phyloP scores from a whole-genome alignment of 2,797 vertebrate species.

The Lycodopsis pacificus region DNA sequence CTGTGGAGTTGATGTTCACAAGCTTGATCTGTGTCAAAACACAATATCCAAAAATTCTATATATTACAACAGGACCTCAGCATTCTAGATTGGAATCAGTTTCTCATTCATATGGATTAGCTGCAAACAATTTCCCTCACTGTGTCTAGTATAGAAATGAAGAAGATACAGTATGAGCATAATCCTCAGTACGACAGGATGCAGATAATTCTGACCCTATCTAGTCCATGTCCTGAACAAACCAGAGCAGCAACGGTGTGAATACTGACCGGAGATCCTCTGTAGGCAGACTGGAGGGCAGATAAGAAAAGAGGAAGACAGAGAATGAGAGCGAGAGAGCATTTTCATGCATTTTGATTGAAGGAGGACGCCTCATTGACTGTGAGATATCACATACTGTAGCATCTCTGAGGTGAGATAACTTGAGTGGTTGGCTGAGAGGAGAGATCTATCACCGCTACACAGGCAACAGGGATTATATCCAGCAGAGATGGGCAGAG shows the following conservation, averaged over 20 bases:
- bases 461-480: constrained; percentile 78
- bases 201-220: constrained; percentile 40
- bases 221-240: constrained; percentile 43
- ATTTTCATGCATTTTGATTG: constrained; percentile 65
- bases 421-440: constrained; percentile 64
- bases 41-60: constrained; percentile 29
- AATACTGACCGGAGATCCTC: constrained; percentile 99
- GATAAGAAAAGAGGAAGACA: constrained; percentile 53
- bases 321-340: constrained; percentile 24
- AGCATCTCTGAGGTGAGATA: constrained; percentile 69
- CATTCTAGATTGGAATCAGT: background rate
- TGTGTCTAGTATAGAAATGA: constrained; percentile 33
- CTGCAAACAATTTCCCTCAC: constrained; percentile 18
- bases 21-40: constrained; percentile 91
- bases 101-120: constrained; percentile 38
- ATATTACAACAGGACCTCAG: constrained; percentile 1
- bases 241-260: constrained; percentile 44
- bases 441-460: constrained; percentile 70
- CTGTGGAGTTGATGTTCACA: constrained; percentile 98
- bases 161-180: constrained; percentile 33
- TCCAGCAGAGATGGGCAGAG: constrained; percentile 68
- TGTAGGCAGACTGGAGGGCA: constrained; percentile 90
- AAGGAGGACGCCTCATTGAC: constrained; percentile 67
- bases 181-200: constrained; percentile 41
- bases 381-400: constrained; percentile 59